Percentiles rank a stretch among this genome's conserved stretches.
Evolutionary conservation across 1,140 invertebrate genomes (phyloP).

Genomic region (Cydia fagiglandana): DNA sequence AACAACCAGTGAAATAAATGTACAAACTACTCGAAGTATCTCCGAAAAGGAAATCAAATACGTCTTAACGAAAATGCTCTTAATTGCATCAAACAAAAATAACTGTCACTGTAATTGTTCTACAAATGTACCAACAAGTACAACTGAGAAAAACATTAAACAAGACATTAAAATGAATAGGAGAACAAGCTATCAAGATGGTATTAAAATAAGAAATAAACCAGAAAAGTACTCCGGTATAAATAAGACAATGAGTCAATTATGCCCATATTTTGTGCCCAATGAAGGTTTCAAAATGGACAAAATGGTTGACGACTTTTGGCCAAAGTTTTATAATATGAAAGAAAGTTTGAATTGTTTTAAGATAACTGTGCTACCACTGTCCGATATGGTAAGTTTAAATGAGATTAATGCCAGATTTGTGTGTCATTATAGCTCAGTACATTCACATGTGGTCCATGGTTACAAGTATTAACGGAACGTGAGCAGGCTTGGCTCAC

Average conservation of each 20-base stretch:
- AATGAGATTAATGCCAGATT: background rate
- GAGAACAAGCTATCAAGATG: background rate
- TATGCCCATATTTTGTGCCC: conserved; percentile 5
- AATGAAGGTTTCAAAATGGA: background rate
- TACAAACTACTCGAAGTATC: background rate
- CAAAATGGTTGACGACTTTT: background rate
- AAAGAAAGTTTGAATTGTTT: conserved; percentile 45
- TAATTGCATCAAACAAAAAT: background rate
- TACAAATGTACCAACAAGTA: background rate
- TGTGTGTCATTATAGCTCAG: background rate
- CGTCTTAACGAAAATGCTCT: background rate
- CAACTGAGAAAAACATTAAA: background rate
- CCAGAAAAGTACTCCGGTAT: background rate
- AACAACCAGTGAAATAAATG: background rate
- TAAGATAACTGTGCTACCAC: conserved; percentile 44
- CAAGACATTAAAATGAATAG: background rate
- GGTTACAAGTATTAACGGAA: background rate
- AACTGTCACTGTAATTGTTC: background rate
- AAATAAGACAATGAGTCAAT: background rate
- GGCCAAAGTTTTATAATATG: conserved; percentile 2
- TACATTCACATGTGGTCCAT: background rate
- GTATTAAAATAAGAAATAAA: background rate
- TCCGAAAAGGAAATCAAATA: background rate
- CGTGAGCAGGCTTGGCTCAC: too few species aligned
- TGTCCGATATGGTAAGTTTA: conserved; percentile 37